Base-by-base conservation (phyloP, 1,140 invertebrate genomes). In the Drosophila kikkawai region DNA sequence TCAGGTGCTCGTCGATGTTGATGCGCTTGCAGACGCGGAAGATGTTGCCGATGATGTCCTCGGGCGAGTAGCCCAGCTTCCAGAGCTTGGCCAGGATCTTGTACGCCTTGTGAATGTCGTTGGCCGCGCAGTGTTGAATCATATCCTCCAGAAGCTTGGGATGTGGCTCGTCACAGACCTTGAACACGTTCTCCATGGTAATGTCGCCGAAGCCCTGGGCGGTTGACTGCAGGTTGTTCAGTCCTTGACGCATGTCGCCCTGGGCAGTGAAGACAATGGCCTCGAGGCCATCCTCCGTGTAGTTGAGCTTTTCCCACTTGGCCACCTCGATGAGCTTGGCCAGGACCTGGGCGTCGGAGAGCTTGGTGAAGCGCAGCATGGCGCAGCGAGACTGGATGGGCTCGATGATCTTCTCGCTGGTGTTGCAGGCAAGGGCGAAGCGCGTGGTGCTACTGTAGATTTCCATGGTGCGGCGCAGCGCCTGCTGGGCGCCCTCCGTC, bases 101-200 rank as follows among this genome's bases (percentile, higher is more conserved):
- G 88, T 97, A 99, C 2, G 98, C 97, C 81, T 97, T 96, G 61
- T 96, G 96, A 73, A 99, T 96, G 75, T 99, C 96, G 42, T 96
- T 96, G 53, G 96, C 93, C 0, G 94, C 94, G 93, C 98, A 99
- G 84, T 95, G 94, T 63, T 97, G 95, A 55, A 99, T 93, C 98
- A 99, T 99, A 76, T 97, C 95, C 93, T 97, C 97, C 11, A 99
- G 96, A 1, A 99, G 92, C 69, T 99, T 94, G 8, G 99, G 99
- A 95, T 99, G 98, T 0, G 99, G 99, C 93, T 99, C 99, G 94
- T 99, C 99, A 93, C 99, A 99, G 15, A 99, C 98, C 95, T 99
- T 99, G 91, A 99, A 99, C n/a, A 99, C 99, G 95, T 99, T 99
- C 88, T 98, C 96, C 69, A 96, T 96, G 76, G 96, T 98, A 3